Percentiles rank a stretch among this genome's conserved stretches.
phyloP scores from a whole-genome alignment of 2,797 vertebrate genomes.

The Nasua narica region DNA sequence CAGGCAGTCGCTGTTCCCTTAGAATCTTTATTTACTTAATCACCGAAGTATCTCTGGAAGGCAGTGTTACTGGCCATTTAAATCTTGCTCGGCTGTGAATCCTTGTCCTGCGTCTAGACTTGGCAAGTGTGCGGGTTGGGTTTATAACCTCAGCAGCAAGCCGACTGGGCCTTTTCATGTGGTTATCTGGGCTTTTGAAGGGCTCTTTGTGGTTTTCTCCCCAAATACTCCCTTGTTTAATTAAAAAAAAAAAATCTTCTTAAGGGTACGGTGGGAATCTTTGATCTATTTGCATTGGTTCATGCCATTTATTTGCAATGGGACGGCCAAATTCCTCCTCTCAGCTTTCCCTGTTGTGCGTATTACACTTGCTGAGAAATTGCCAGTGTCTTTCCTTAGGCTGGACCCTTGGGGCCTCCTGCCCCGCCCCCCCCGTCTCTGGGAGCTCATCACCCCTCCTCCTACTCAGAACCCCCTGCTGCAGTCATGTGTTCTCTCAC shows the following conservation, averaged over 20 bases:
- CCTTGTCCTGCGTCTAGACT: not conserved
- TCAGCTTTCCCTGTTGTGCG: not conserved
- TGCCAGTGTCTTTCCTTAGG: not conserved
- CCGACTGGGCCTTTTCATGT: not conserved
- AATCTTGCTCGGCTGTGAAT: not conserved
- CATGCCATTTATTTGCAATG: not conserved
- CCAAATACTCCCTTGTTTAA: not conserved
- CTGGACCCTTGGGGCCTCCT: not conserved
- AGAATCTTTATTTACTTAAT: constrained; percentile 31
- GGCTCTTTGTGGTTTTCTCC: not conserved
- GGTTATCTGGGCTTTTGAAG: not conserved
- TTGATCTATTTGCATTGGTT: not conserved
- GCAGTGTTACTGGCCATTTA: not conserved
- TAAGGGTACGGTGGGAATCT: not conserved
- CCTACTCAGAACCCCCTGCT: not conserved
- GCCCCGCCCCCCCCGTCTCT: not conserved
- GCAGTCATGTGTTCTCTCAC: not conserved
- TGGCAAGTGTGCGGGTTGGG: not conserved
- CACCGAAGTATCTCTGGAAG: not conserved
- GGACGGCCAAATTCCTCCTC: not conserved
- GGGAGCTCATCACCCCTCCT: not conserved
- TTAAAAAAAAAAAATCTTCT: not conserved
- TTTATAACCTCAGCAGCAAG: not conserved
- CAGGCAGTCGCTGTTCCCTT: not conserved
- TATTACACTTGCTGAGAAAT: not conserved